A percentile compares a stretch with the other conserved stretches of the same genome.
Conservation (phyloP, 2,113 vertebrate genomes). For the Oreochromis spilurus region DNA sequence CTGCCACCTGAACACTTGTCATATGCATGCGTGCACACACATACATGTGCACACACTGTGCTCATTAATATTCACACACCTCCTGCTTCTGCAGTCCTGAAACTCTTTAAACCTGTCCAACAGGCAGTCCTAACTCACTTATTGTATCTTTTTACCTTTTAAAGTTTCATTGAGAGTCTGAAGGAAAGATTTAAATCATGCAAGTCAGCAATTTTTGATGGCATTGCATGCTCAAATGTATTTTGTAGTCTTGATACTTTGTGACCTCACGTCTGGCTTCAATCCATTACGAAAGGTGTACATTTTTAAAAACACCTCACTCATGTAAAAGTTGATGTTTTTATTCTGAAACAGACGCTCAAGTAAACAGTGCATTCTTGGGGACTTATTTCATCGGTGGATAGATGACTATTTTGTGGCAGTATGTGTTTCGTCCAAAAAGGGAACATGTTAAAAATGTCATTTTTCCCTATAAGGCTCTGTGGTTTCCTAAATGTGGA, state of each 20-base stretch:
- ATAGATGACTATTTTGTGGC: background rate
- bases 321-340: background rate
- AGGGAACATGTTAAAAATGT: background rate
- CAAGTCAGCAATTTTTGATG: background rate
- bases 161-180: background rate
- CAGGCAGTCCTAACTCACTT: background rate
- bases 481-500: background rate
- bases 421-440: background rate
- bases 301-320: background rate
- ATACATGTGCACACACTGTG: background rate
- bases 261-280: background rate
- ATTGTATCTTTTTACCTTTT: background rate
- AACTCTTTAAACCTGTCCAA: background rate
- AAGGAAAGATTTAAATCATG: background rate
- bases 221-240: rapidly evolving
- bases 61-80: conserved; percentile 14
- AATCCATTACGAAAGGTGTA: no score
- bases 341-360: background rate
- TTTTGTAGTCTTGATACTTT: background rate
- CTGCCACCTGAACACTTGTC: background rate
- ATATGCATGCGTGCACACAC: background rate
- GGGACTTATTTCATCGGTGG: background rate
- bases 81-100: background rate
- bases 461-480: background rate
- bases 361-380: rapidly evolving